These are phyloP conservation scores for Turdus rufiventris DNA, from an alignment of 2,113 vertebrate species.

Conservation along the genomic window DNA sequence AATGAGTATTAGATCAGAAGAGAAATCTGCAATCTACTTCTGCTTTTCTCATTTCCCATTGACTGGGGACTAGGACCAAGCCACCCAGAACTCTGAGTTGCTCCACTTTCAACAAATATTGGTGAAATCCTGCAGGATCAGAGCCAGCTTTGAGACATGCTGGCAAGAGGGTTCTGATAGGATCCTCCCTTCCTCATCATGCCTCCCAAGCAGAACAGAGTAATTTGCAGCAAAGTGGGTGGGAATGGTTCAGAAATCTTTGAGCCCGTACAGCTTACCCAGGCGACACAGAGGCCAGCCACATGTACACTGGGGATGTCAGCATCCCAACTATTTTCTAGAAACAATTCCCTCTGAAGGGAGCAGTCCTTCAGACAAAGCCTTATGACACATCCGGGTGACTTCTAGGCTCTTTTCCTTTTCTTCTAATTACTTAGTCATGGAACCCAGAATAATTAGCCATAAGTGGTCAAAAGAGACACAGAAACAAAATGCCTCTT, in stretches of 20 bases:
- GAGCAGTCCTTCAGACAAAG: slow-evolving; percentile 29
- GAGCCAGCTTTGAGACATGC: slow-evolving; percentile 9
- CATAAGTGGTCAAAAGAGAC: slow-evolving; percentile 13
- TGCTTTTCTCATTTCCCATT: slow-evolving; percentile 10
- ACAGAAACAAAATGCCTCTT: slow-evolving; percentile 45
- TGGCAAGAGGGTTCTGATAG: slow-evolving; percentile 10
- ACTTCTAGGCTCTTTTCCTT: slow-evolving; percentile 38
- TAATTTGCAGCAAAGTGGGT: slow-evolving; percentile 33
- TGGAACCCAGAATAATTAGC: slow-evolving; percentile 4
- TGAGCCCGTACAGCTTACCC: background rate
- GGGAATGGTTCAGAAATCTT: slow-evolving; percentile 9
- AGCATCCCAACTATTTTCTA: slow-evolving; percentile 32
- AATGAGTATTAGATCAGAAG: background rate
- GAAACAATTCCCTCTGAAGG: slow-evolving; percentile 43
- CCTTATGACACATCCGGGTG: slow-evolving; percentile 32
- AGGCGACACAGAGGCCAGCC: background rate
- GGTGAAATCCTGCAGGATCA: background rate
- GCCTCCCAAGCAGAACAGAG: slow-evolving; percentile 52
- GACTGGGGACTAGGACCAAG: background rate
- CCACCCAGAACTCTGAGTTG: background rate
- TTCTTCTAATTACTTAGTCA: slow-evolving; percentile 37
- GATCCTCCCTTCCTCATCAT: slow-evolving; percentile 42
- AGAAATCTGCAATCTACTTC: background rate
- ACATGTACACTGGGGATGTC: background rate
- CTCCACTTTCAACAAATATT: background rate